phyloP scores from a whole-genome alignment of 2,113 vertebrate genomes.

The Monopterus albus region DNA sequence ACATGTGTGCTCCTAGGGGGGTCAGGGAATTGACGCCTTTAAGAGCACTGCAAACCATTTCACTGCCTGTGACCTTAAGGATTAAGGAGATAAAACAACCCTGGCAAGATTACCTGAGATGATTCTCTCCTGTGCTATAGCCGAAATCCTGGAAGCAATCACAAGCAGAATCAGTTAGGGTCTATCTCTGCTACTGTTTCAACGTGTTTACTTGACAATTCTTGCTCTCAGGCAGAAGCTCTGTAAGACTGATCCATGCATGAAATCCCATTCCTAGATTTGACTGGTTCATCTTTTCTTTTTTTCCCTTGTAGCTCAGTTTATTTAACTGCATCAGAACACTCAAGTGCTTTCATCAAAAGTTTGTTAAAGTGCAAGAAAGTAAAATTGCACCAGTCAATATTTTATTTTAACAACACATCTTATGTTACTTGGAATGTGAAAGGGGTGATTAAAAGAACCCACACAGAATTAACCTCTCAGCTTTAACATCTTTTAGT shows the following conservation, averaged over 20 bases:
- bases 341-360: neutral
- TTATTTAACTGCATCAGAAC: neutral
- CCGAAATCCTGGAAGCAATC: too few species aligned
- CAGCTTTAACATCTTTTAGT: too few species aligned
- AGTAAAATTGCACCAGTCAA: neutral
- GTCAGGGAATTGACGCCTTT: neutral
- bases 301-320: fast-evolving
- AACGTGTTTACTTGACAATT: too few species aligned
- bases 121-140: too few species aligned
- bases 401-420: neutral
- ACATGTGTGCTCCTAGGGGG: neutral
- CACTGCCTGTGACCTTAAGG: too few species aligned
- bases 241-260: neutral
- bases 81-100: neutral
- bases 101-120: neutral
- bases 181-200: too few species aligned
- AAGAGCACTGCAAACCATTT: neutral
- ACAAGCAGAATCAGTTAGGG: too few species aligned
- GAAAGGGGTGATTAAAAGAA: too few species aligned
- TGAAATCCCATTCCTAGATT: neutral
- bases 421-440: too few species aligned
- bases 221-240: too few species aligned
- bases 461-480: too few species aligned
- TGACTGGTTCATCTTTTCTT: neutral
- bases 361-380: neutral